A percentile compares a stretch with the other conserved stretches of the same genome.
phyloP scores from a whole-genome alignment of 2,797 vertebrate species.

The Periparus ater region DNA sequence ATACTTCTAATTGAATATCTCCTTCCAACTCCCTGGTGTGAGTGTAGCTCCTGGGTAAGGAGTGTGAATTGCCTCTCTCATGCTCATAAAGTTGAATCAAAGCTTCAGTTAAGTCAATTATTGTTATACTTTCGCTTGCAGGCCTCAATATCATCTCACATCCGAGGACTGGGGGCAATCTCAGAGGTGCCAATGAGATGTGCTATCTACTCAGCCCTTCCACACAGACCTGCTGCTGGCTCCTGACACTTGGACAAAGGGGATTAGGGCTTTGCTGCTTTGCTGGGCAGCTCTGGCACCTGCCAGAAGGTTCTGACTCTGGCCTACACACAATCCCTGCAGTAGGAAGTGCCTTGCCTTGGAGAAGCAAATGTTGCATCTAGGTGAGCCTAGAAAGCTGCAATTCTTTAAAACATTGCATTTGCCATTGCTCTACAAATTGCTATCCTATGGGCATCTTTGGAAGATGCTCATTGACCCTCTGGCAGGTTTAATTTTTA shows the following conservation, averaged over 20 bases:
- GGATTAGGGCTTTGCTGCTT: neutral
- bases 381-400: neutral
- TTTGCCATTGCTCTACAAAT: neutral
- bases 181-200: neutral
- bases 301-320: neutral
- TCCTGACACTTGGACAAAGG: neutral
- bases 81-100: slow-evolving; percentile 61
- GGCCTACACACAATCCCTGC: neutral
- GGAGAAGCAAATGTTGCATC: neutral
- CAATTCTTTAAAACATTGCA: neutral
- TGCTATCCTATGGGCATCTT: neutral
- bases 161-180: neutral
- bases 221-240: neutral
- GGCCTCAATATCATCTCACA: slow-evolving; percentile 21
- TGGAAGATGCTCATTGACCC: neutral
- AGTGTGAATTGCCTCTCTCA: slow-evolving; percentile 28
- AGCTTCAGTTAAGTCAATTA: slow-evolving; percentile 39
- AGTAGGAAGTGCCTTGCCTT: neutral
- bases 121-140: slow-evolving; percentile 2
- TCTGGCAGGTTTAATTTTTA: neutral
- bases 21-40: neutral
- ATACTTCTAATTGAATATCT: slow-evolving; percentile 52
- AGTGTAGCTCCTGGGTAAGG: slow-evolving; percentile 28
- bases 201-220: neutral
- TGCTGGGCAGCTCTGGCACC: neutral